Percentiles rank a stretch among this genome's conserved stretches.
Conservation (phyloP, 1,140 invertebrate species). For the Diachasma alloeum region DNA sequence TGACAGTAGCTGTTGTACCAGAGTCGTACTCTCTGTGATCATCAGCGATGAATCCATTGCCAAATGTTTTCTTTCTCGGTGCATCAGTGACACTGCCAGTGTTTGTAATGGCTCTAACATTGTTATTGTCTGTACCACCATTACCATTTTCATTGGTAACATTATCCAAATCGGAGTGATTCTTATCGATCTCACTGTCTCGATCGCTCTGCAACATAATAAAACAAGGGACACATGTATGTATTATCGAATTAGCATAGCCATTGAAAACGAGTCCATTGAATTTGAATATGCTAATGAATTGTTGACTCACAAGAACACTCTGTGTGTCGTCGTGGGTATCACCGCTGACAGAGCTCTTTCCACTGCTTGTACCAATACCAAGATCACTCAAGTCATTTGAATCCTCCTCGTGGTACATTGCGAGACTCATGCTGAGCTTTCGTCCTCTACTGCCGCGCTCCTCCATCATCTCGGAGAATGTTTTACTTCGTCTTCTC, state of each 20-base stretch:
- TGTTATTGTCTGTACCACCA: slow-evolving; percentile 45
- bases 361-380: slow-evolving; percentile 79
- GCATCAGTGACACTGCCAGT: slow-evolving; percentile 36
- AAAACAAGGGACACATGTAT: background rate
- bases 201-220: slow-evolving; percentile 69
- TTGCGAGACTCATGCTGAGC: slow-evolving; percentile 69
- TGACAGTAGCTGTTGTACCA: slow-evolving; percentile 69
- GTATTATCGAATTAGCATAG: background rate
- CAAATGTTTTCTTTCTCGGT: slow-evolving; percentile 41
- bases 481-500: slow-evolving; percentile 86
- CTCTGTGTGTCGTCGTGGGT: slow-evolving; percentile 77
- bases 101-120: slow-evolving; percentile 34
- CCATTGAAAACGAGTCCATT: background rate
- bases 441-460: slow-evolving; percentile 70
- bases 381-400: slow-evolving; percentile 85
- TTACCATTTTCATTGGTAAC: slow-evolving; percentile 55
- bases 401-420: slow-evolving; percentile 80
- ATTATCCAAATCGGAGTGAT: slow-evolving; percentile 71
- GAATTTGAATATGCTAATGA: background rate
- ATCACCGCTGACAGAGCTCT: slow-evolving; percentile 75
- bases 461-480: slow-evolving; percentile 93
- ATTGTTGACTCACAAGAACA: slow-evolving; percentile 69
- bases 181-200: slow-evolving; percentile 71
- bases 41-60: slow-evolving; percentile 40
- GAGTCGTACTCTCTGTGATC: slow-evolving; percentile 67